Evolutionary conservation across 2,113 vertebrate genomes (phyloP), one percentile per base, ranked within the genome.

Genomic region (Oostethus manadensis): DNA sequence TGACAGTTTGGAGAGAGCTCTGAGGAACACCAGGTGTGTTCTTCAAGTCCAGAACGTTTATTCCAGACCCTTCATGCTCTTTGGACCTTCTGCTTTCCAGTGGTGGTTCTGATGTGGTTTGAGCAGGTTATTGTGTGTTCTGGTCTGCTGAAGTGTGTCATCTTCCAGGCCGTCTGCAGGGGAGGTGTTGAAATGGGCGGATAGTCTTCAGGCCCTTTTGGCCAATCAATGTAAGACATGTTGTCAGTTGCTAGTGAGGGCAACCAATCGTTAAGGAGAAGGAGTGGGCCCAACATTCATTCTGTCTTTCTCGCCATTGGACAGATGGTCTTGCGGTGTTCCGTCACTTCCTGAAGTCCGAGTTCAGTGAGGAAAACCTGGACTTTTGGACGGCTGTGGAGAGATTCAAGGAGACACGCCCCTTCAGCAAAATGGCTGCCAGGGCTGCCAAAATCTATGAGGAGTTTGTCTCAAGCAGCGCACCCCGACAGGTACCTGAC

Each of bases 321-420:
- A 64, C 88, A 98, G 96, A 95, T 0, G 96, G 96, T 0, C 81
- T 95, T 15, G 92, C 91, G 0, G 90, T 95, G 61, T 98, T 99
- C 82, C 91, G 92, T 49, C 91, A 93, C 68, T 99, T 99, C 77
- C 88, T 99, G 64, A 92, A 90, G 72, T 95, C 93, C 0, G 96
- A 98, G 82, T 98, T 97, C 80, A 98, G 94, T 0, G 95, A 99
- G 67, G 96, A 99, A 84, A 99, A 99, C 82, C 84, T 99, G 64
- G 95, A 98, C 71, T 99, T 99, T 88, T 99, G 94, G 95, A 86
- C 97, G 83, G 94, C 94, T 0, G 97, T 93, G 1, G 96, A 97
- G 83, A 93, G 92, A 70, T 99, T 94, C 86, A 94, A 91, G 81
- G 92, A 84, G 68, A 92, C 92, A 73, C 90, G 89, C 63, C 92